Base-by-base conservation (phyloP, 2,113 vertebrate genomes). In the Bos javanicus region DNA sequence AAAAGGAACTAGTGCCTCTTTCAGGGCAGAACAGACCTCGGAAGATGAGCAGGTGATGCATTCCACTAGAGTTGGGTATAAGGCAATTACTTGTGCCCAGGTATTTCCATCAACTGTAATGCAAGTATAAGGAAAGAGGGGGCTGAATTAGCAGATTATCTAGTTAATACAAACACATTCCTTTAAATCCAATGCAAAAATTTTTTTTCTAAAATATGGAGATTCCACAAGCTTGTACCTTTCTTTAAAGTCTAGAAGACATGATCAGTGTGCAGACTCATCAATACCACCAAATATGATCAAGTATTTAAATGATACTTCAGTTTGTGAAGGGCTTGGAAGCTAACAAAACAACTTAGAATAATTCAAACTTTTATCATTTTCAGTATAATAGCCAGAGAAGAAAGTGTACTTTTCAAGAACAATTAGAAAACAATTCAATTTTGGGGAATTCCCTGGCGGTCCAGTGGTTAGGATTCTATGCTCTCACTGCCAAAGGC, bases 61-160 rank as follows among this genome's bases (percentile, higher is more conserved):
- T 98, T 99, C 99, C 91, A 99, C 99, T 97, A 99, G 98, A 0
- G 99, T 99, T 14, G 99, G 99, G 97, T 99, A 99, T 97, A 99
- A 99, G 94, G 99, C 99, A 91, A 99, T 99, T 97, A 99, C 99
- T 98, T 99, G 99, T 71, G 99, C 99, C 99, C 99, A 99, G 2
- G 99, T 99, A 98, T 99, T 99, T 87, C 99, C 99, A 96, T 99
- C 99, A 99, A 99, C 99, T 99, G 99, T 78, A 99, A 98, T 0
- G 90, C 97, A 98, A 98, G 95, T 25, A 93, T 97, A 57, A 96
- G 91, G 93, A 92, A 93, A 59, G 39, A 26, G 26, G 91, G 28
- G 25, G 86, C 52, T 92, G 91, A 86, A 85, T 96, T 52, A 80
- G 56, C 4, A 89, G 74, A 91, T 39, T 96, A 94, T 91, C 78